Conservation (phyloP, 2,113 vertebrate genomes). For the Cervus canadensis region DNA sequence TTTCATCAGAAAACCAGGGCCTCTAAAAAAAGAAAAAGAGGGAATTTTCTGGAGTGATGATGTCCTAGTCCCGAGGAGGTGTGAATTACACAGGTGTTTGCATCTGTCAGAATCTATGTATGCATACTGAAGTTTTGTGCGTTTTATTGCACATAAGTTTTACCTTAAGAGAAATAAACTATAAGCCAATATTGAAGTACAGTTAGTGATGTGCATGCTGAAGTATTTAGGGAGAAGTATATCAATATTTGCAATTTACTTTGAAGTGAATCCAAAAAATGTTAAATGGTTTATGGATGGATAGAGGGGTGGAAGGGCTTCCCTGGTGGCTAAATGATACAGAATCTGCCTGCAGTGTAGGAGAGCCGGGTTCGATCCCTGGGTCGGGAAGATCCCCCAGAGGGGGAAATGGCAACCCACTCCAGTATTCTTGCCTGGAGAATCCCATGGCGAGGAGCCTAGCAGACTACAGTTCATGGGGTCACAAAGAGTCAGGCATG, state of each 20-base stretch:
- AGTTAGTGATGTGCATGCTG: background rate
- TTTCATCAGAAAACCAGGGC: background rate
- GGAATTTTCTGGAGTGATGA: background rate
- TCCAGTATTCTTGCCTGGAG: background rate
- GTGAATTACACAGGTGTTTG: background rate
- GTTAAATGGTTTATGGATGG: background rate
- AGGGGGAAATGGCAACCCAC: background rate
- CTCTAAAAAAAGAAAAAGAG: background rate
- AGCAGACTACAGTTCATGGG: background rate
- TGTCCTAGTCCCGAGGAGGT: background rate
- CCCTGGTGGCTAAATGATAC: background rate
- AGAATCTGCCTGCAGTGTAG: background rate
- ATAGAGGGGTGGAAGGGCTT: background rate
- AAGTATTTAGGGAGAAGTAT: background rate
- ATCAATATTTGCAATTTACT: background rate
- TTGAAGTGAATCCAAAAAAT: background rate
- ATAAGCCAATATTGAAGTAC: background rate
- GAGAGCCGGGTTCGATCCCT: background rate
- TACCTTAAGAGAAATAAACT: background rate
- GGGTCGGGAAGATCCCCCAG: rapidly evolving
- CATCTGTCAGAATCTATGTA: background rate
- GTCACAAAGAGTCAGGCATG: background rate
- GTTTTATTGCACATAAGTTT: background rate
- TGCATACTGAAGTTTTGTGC: background rate
- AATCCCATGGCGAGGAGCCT: background rate